Percentiles rank a stretch among this genome's conserved stretches.
Evolutionary conservation across 2,113 vertebrate genomes (phyloP).

Genomic region (Columbina picui): DNA sequence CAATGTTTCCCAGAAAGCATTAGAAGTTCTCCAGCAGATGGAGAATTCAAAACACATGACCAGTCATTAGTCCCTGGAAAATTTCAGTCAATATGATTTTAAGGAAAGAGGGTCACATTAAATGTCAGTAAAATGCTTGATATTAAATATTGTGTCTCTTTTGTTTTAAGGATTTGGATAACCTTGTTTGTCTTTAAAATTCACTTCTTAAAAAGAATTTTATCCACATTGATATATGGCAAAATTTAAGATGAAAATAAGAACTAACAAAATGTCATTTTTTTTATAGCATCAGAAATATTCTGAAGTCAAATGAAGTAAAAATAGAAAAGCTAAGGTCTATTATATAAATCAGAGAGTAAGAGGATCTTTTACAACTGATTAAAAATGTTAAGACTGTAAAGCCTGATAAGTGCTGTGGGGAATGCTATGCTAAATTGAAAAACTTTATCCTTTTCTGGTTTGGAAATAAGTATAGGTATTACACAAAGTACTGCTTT

Average conservation of each 20-base stretch:
- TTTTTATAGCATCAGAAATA: not conserved
- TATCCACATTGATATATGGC: not conserved
- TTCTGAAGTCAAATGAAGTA: conserved; percentile 24
- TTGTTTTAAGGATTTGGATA: not conserved
- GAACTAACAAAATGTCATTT: not conserved
- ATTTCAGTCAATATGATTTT: not conserved
- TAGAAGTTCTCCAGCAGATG: not conserved
- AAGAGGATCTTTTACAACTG: conserved; percentile 37
- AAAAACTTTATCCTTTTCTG: conserved; percentile 19
- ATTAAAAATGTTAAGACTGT: conserved; percentile 40
- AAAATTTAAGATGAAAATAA: not conserved
- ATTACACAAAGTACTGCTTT: not conserved
- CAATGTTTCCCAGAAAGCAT: not conserved
- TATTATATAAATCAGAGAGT: conserved; percentile 36
- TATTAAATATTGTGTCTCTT: not conserved
- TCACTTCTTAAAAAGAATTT: not conserved
- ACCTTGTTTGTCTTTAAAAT: not conserved
- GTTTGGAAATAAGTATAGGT: conserved; percentile 28
- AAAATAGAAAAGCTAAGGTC: conserved; percentile 32
- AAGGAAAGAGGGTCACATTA: not conserved
- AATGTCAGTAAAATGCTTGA: not conserved
- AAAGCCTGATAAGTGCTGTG: conserved; percentile 25
- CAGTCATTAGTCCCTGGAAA: not conserved
- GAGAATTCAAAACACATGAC: not conserved
- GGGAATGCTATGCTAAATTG: conserved; percentile 18